Base-by-base conservation (phyloP, 2,797 vertebrate species). In the Notoglanidium macrostoma region DNA sequence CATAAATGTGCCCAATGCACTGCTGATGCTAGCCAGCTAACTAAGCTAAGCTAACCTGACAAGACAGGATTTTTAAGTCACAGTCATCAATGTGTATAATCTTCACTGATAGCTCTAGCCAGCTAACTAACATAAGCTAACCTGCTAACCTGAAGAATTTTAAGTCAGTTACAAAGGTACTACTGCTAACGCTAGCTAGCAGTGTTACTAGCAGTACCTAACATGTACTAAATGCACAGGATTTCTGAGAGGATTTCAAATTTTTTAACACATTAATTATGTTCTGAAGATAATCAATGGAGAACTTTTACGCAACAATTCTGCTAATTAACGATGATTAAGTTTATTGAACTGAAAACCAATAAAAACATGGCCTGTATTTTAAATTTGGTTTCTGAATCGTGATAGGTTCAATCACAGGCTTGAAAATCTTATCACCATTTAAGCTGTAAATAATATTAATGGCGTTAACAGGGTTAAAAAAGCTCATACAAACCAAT, bases 271-370 rank as follows among this genome's bases (percentile, higher is more conserved):
- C 40, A 23, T 23, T 46, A 73, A 73, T 26, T 46, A 44, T 73
- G 19, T 73, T 73, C 26, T 73, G 19, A 44, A 23, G 17, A 23
- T 46, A 73, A 46, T 73, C 3, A 73, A 73, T 73, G 21, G 40
- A 73, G 26, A 44, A 2, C 8, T 11, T 44, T 73, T 73, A 46
- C 26, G 19, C 19, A 23, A 46, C 23, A 49, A 12, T 74, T 46
- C 72, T 15, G 44, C 72, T 74, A 9, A 35, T 70, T 70, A 74
- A 49, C 2, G 23, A 23, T 26, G 5, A 73, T 46, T 73, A 35
- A 70, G 17, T 70, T 40, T 74, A 74, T n/a, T 72, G 70, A 23
- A 46, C 70, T 72, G 35, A 46, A 73, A 73, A 73, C 70, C 70
- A 73, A 46, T 46, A n/a, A 73, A 73, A 44, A 21, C 26, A 11